These are phyloP conservation scores for Leptobrachium ailaonicum DNA, from an alignment of 2,113 vertebrate genomes.

Conservation along the genomic window DNA sequence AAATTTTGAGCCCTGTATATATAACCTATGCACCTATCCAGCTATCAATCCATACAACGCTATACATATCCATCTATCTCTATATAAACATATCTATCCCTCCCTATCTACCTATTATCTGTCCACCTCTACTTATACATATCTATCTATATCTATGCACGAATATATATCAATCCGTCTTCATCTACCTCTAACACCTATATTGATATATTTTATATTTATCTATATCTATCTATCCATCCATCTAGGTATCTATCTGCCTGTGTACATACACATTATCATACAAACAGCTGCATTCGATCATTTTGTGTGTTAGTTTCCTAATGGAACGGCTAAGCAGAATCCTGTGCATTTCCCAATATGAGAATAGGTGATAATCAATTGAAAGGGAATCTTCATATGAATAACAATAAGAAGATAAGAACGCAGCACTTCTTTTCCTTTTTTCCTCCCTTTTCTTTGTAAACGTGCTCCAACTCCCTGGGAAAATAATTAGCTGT, in stretches of 20 bases:
- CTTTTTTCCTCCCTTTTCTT: constrained; percentile 7
- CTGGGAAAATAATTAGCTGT: constrained; percentile 60
- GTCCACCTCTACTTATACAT: neutral
- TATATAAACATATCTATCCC: too few species aligned
- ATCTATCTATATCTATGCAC: neutral
- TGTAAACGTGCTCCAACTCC: constrained; percentile 41
- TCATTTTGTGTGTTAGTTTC: too few species aligned
- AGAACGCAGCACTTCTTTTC: constrained; percentile 33
- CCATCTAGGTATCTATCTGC: neutral
- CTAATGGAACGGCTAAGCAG: neutral
- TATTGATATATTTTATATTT: neutral
- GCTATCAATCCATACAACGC: too few species aligned
- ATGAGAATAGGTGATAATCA: constrained; percentile 1
- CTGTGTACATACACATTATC: neutral
- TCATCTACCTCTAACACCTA: too few species aligned
- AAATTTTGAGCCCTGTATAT: too few species aligned
- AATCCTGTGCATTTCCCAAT: neutral
- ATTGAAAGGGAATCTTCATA: constrained; percentile 4
- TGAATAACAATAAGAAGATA: constrained; percentile 35
- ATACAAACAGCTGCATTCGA: neutral
- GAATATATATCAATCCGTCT: too few species aligned
- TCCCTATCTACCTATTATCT: neutral
- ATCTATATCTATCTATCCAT: neutral
- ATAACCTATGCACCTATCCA: too few species aligned
- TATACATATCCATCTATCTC: too few species aligned